Evolutionary conservation across 2,797 vertebrate genomes (phyloP).

Genomic region (Poecilia gillii): DNA sequence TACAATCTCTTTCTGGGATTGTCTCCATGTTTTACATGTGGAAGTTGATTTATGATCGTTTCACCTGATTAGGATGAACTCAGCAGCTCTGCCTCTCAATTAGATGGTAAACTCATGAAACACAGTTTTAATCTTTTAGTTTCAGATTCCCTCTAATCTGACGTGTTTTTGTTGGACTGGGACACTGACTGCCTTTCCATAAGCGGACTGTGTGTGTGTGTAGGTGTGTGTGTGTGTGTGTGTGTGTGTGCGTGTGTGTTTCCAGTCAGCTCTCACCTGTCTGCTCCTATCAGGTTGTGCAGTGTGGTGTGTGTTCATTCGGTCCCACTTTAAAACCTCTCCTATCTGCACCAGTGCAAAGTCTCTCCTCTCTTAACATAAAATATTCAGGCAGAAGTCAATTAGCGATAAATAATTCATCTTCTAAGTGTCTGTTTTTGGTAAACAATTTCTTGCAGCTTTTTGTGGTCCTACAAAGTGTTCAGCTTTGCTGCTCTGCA

Average conservation of each 20-base stretch:
- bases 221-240: no score
- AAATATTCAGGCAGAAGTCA: conserved; percentile 67
- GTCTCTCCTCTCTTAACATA: conserved; percentile 35
- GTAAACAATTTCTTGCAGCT: conserved; percentile 62
- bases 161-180: conserved; percentile 19
- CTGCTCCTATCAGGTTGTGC: conserved; percentile 9
- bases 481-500: conserved; percentile 1
- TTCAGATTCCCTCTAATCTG: conserved; percentile 29
- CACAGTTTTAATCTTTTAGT: background rate
- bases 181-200: conserved; percentile 28
- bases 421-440: conserved; percentile 68
- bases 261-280: conserved; percentile 54
- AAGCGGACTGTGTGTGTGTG: background rate
- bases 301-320: conserved; percentile 25
- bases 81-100: background rate
- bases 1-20: background rate
- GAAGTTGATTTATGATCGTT: background rate
- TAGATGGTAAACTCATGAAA: background rate
- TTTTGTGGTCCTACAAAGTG: conserved; percentile 37
- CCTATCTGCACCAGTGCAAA: conserved; percentile 14
- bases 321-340: conserved; percentile 46
- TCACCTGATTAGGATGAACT: conserved; percentile 11
- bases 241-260: background rate
- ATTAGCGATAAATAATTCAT: conserved; percentile 69
- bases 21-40: background rate